Conservation (phyloP, 1,140 invertebrate species). For the Maniola jurtina region DNA sequence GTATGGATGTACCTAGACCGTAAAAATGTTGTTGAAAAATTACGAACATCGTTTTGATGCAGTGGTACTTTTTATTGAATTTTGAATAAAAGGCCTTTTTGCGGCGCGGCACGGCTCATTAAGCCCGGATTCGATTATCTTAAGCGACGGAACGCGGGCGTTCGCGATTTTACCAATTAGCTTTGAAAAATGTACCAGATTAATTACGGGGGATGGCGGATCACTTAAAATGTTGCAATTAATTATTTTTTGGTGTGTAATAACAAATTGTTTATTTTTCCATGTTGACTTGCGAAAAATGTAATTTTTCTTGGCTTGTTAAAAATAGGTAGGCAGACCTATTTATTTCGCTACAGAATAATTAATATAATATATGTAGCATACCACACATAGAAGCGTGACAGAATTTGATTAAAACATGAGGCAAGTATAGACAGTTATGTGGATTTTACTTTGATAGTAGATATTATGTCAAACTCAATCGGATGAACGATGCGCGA, state of each 20-base stretch:
- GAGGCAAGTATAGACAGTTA: too few species aligned
- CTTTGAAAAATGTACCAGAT: slow-evolving; percentile 12
- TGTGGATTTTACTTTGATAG: too few species aligned
- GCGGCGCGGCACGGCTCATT: background rate
- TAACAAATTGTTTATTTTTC: background rate
- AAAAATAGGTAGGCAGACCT: too few species aligned
- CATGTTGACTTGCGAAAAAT: background rate
- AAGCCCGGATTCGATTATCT: slow-evolving; percentile 11
- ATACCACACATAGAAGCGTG: too few species aligned
- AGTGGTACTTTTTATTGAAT: background rate
- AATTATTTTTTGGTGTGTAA: background rate
- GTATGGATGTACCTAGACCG: too few species aligned
- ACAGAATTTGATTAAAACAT: too few species aligned
- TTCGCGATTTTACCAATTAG: slow-evolving; percentile 10
- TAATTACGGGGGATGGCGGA: slow-evolving; percentile 6
- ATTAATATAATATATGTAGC: too few species aligned
- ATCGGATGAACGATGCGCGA: too few species aligned
- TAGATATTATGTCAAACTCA: too few species aligned
- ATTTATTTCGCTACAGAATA: too few species aligned
- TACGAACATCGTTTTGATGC: background rate
- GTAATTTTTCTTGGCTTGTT: background rate
- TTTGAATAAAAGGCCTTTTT: slow-evolving; percentile 6
- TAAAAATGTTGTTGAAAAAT: slow-evolving; percentile 1
- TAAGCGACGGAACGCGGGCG: slow-evolving; percentile 1
- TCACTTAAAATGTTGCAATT: slow-evolving; percentile 5